Evolutionary conservation across 2,113 vertebrate species (phyloP), one percentile per base, ranked within the genome.

Genomic region (Neogobius melanostomus): DNA sequence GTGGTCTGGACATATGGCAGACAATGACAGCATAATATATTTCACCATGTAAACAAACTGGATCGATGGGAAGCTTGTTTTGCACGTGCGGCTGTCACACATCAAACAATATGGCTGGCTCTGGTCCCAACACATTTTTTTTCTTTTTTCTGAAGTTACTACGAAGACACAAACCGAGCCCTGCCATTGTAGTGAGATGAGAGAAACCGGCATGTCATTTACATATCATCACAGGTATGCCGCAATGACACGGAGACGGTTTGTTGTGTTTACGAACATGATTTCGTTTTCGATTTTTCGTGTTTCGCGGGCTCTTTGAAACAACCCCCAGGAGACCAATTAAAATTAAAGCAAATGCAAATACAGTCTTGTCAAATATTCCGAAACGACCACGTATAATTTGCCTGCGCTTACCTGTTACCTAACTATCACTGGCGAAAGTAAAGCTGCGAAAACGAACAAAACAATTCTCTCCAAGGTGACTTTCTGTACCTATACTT

Each of bases 271-370:
- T 47, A 21, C 63, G 16, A 64, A 54, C 63, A 64, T 28, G 61
- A 16, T 45, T n/a, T n/a, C n/a, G n/a, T n/a, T n/a, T n/a, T n/a
- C 48, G 63, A n/a, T n/a, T n/a, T 45, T n/a, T 44, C 11, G 11
- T 54, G 56, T 36, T 12, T 61, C 47, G 50, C 71, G 17, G 47
- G 57, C 67, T 69, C 63, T 10, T 45, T 64, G 49, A 70, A 69
- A 75, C 68, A 65, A 77, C 54, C 15, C 76, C 6, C 67, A 4
- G 11, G 75, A 76, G 74, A 62, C 53, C 63, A 73, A 76, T 59
- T 59, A 59, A 59, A 59, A 7, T 59, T 7, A 59, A 59, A 42
- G 21, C 21, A 42, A 42, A 57, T 36, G 21, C 36, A 57, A 12
- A 28, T 16, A n/a, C 15, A n/a, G 14, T 3, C n/a, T 28, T 57